Conservation (phyloP, 2,888 invertebrate species). For the Heliconius aoede region DNA sequence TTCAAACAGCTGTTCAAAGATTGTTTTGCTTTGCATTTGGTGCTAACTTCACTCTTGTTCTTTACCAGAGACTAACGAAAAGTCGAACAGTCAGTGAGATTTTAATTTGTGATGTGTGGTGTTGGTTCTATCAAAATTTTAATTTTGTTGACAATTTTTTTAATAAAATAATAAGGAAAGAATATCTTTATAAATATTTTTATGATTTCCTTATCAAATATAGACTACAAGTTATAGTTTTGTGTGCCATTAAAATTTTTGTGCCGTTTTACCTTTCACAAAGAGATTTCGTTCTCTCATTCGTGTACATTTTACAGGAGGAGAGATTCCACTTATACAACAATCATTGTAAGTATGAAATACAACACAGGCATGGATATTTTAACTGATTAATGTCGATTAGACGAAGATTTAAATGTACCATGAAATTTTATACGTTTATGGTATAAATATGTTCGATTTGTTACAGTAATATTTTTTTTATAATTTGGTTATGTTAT, state of each 20-base stretch:
- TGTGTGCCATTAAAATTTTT: slow-evolving; percentile 51
- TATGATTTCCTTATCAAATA: slow-evolving; percentile 29
- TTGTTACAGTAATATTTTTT: neutral
- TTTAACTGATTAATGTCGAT: neutral
- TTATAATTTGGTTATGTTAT: neutral
- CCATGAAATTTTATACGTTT: neutral
- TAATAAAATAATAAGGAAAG: slow-evolving; percentile 42
- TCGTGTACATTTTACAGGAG: slow-evolving; percentile 57
- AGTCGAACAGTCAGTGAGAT: slow-evolving; percentile 57
- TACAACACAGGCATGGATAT: neutral
- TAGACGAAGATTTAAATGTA: neutral
- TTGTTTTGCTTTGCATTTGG: slow-evolving; percentile 63
- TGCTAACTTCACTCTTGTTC: slow-evolving; percentile 64
- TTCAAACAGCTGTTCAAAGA: slow-evolving; percentile 42
- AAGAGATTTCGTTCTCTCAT: slow-evolving; percentile 62
- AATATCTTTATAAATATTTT: slow-evolving; percentile 30
- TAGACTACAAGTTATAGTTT: slow-evolving; percentile 30
- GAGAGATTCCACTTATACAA: slow-evolving; percentile 48
- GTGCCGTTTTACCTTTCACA: slow-evolving; percentile 66
- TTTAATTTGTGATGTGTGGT: slow-evolving; percentile 62
- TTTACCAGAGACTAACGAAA: slow-evolving; percentile 54
- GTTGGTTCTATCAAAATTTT: slow-evolving; percentile 55
- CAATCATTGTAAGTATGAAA: slow-evolving; percentile 60
- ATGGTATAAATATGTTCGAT: neutral
- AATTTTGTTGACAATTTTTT: slow-evolving; percentile 61